A percentile compares a stretch with the other conserved stretches of the same genome.
Evolutionary conservation across 2,113 vertebrate species (phyloP).

Genomic region (Sander vitreus): DNA sequence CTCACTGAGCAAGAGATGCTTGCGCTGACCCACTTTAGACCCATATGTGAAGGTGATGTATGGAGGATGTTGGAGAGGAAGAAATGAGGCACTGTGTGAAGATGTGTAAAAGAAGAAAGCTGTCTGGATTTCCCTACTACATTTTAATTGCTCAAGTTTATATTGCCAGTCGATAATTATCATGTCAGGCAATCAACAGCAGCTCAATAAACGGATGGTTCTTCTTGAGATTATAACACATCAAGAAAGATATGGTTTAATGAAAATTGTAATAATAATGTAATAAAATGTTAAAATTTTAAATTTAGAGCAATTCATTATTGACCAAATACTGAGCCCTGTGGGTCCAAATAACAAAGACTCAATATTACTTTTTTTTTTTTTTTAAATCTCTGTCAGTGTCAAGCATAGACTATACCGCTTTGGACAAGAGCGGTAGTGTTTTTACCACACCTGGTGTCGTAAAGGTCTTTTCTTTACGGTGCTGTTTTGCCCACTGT

Average conservation of each 20-base stretch:
- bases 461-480: no score
- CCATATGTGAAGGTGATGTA: constrained; percentile 76
- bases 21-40: constrained; percentile 80
- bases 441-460: no score
- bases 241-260: constrained; percentile 40
- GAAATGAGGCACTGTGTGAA: constrained; percentile 27
- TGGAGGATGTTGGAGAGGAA: constrained; percentile 57
- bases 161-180: constrained; percentile 57
- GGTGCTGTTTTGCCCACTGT: no score
- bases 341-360: constrained; percentile 45
- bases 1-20: constrained; percentile 63
- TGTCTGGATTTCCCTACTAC: constrained; percentile 26
- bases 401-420: no score
- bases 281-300: constrained; percentile 49
- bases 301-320: constrained; percentile 57
- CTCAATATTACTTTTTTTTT: constrained; percentile 32
- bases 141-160: constrained; percentile 57
- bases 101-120: constrained; percentile 33
- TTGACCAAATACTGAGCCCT: constrained; percentile 48
- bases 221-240: constrained; percentile 17
- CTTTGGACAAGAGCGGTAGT: no score
- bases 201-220: constrained; percentile 25
- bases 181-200: constrained; percentile 32
- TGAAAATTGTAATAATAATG: no score
- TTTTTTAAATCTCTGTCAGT: background rate